Conservation (phyloP, 2,797 vertebrate genomes). For the Podarcis lilfordi region DNA sequence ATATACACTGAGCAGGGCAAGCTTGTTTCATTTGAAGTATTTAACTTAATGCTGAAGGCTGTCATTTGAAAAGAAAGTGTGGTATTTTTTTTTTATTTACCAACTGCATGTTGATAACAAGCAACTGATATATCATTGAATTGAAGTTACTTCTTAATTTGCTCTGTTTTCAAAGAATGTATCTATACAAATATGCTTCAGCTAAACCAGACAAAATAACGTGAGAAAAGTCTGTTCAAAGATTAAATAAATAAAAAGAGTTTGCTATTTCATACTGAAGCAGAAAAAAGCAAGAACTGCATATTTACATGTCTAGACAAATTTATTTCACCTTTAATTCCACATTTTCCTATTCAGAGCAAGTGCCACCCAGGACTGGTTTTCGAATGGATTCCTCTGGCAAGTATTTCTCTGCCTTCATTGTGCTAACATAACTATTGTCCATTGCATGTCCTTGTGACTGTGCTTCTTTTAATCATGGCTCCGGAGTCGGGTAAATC, state of each 20-base stretch:
- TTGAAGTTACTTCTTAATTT: neutral
- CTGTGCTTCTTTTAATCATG: slow-evolving; percentile 66
- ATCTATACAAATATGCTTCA: neutral
- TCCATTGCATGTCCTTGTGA: slow-evolving; percentile 74
- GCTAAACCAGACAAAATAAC: neutral
- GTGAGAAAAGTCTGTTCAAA: neutral
- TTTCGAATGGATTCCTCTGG: slow-evolving; percentile 91
- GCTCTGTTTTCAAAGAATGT: neutral
- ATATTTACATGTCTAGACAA: slow-evolving; percentile 71
- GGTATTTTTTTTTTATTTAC: neutral
- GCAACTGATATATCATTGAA: neutral
- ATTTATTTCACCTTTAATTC: slow-evolving; percentile 82
- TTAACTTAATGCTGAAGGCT: neutral
- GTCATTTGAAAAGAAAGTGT: neutral
- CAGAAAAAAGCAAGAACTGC: slow-evolving; percentile 65
- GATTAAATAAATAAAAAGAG: neutral
- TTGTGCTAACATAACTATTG: slow-evolving; percentile 70
- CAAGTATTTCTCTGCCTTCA: slow-evolving; percentile 82
- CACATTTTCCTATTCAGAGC: slow-evolving; percentile 87
- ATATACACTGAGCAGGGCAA: neutral
- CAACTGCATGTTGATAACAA: neutral
- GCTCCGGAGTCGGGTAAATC: slow-evolving; percentile 35
- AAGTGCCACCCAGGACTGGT: slow-evolving; percentile 88
- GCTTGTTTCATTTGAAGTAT: neutral
- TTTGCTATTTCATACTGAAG: slow-evolving; percentile 38